phyloP scores from a whole-genome alignment of 2,888 invertebrate genomes.

The Temnothorax rugatulus region DNA sequence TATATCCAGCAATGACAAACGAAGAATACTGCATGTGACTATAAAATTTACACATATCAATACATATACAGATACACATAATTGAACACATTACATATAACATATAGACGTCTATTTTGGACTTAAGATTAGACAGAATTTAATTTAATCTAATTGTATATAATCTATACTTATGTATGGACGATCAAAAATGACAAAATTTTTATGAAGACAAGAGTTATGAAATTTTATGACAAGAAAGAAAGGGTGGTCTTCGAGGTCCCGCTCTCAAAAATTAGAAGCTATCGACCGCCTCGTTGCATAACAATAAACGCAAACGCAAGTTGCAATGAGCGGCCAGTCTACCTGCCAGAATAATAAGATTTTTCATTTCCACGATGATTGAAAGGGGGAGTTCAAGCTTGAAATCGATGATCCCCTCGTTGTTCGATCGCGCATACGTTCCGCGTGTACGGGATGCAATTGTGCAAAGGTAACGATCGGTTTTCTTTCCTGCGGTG shows the following conservation, averaged over 20 bases:
- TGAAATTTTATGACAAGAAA: not conserved
- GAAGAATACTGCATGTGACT: not conserved
- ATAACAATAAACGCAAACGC: not conserved
- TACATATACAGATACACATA: not conserved
- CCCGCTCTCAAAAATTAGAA: not conserved
- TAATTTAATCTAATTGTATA: not conserved
- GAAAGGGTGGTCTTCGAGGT: not conserved
- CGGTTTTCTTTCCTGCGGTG: slow-evolving; percentile 78
- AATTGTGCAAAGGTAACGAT: slow-evolving; percentile 82
- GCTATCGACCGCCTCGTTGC: not conserved
- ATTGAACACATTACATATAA: not conserved
- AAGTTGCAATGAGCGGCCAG: not conserved
- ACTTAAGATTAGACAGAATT: slow-evolving; percentile 1
- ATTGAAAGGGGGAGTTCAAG: slow-evolving; percentile 65
- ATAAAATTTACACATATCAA: not conserved
- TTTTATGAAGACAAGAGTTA: not conserved
- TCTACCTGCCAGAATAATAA: slow-evolving; percentile 20
- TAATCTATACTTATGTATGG: not conserved
- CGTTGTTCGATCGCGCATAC: slow-evolving; percentile 68
- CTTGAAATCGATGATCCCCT: slow-evolving; percentile 71
- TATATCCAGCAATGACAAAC: not conserved
- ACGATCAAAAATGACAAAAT: not conserved
- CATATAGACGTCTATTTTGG: not conserved
- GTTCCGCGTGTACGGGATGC: slow-evolving; percentile 74
- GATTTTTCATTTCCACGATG: slow-evolving; percentile 37